A percentile compares a stretch with the other conserved stretches of the same genome.
These are phyloP conservation scores for Squalus acanthias DNA, from an alignment of 2,797 vertebrate genomes.

Conservation along the genomic window DNA sequence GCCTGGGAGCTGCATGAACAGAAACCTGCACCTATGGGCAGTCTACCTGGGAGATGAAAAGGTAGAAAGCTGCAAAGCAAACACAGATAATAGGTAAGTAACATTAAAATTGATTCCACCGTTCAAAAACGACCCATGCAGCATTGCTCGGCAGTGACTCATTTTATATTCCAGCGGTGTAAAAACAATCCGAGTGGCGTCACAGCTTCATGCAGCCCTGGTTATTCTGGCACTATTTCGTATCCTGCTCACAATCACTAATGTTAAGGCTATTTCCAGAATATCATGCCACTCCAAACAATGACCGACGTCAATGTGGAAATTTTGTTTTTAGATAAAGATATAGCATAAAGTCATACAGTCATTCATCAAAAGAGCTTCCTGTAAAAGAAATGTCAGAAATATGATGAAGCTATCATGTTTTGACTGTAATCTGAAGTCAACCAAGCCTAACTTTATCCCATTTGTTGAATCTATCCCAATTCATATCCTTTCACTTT, in stretches of 20 bases:
- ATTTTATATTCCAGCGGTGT: neutral
- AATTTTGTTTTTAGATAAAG: constrained; percentile 4
- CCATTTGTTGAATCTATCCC: neutral
- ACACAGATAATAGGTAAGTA: too few species aligned
- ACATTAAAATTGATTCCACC: neutral
- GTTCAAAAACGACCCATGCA: neutral
- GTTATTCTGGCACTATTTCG: neutral
- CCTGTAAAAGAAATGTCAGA: neutral
- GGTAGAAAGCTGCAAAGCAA: neutral
- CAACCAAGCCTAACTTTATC: neutral
- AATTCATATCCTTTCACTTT: neutral
- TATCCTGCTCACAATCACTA: neutral
- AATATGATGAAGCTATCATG: neutral
- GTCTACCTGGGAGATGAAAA: neutral
- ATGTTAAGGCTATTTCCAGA: neutral
- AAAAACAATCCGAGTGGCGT: neutral
- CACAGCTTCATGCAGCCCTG: neutral
- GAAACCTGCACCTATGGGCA: neutral
- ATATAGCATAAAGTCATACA: neutral
- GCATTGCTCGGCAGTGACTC: neutral
- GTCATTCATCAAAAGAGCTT: neutral
- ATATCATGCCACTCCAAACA: constrained; percentile 2
- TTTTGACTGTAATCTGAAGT: neutral
- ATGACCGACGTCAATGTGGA: neutral
- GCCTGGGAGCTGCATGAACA: neutral